Base-by-base conservation (phyloP, 2,888 invertebrate genomes). In the Campoplex nolae region DNA sequence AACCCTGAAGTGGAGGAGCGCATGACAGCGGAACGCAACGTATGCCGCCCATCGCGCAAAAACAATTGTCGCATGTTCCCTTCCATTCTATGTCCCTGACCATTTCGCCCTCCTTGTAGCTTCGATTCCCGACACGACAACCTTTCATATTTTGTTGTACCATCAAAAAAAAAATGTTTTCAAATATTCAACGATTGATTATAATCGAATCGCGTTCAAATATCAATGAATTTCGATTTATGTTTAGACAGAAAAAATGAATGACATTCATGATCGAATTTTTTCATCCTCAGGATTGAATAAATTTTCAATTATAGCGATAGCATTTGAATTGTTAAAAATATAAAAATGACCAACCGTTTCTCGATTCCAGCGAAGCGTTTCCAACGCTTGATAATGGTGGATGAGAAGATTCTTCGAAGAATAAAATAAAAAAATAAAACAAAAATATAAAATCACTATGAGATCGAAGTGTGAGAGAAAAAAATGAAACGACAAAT, bases 11-110 rank as follows among this genome's bases (percentile, higher is more conserved):
- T 0, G 97, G 96, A 1, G 97, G 97, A 1, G 97, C 96, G 92
- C 98, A 98, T 32, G 97, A 96, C 84, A 97, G 95, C 6, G 97
- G 96, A 88, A 97, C 97, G 94, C 98, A 98, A 67, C 96, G 96
- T 70, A 97, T 95, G 0, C 95, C 94, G 0, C 97, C 97, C 90
- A 96, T 96, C 90, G 98, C 95, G 92, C 98, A 98, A 94, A 97
- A 98, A 93, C 98, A 98, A 88, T 97, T 97, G 91, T 97, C 97
- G 93, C 98, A 98, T 83, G 96, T 95, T 35, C 96, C 95, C 89
- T 95, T 95, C 89, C 95, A 95, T 3, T 94, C 92, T 71, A 92
- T 92, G 86, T 95, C 95, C 58, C 95, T 93, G n/a, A 97, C 96
- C 94, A 96, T 96, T 89, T 97, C 97, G 0, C 98, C 98, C 94